Percentiles rank a stretch among this genome's conserved stretches.
Conservation (phyloP, 1,140 invertebrate genomes). For the Drosophila tristis region DNA sequence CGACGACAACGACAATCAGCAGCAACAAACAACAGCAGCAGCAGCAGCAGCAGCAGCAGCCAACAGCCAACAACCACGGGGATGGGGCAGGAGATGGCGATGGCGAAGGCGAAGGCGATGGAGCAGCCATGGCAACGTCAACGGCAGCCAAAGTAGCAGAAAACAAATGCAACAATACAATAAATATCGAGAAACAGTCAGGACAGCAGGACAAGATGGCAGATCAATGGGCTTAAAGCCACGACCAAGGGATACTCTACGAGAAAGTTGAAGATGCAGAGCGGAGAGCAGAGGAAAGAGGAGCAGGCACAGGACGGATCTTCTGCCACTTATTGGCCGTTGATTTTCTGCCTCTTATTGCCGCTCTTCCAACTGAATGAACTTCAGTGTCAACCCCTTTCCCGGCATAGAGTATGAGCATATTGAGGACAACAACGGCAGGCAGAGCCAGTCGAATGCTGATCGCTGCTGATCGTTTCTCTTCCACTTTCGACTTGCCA, state of each 20-base stretch:
- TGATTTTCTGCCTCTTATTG: too few relatives aligned
- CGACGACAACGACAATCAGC: conserved; percentile 69
- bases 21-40: conserved; percentile 63
- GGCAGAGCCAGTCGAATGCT: conserved; percentile 16
- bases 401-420: background rate
- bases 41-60: conserved; percentile 62
- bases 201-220: conserved; percentile 22
- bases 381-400: background rate
- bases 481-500: conserved; percentile 17
- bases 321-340: background rate
- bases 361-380: too few relatives aligned
- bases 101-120: background rate
- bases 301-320: too few relatives aligned
- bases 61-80: conserved; percentile 11
- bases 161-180: conserved; percentile 73
- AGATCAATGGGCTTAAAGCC: background rate
- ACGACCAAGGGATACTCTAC: conserved; percentile 23
- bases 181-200: conserved; percentile 58
- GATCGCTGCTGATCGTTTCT: conserved; percentile 40
- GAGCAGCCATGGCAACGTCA: conserved; percentile 38
- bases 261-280: background rate
- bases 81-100: background rate
- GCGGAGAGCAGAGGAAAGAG: background rate
- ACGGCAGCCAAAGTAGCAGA: conserved; percentile 55
- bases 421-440: conserved; percentile 45